Base-by-base conservation (phyloP, 2,797 vertebrate species). In the Triplophysa yarkandensis region DNA sequence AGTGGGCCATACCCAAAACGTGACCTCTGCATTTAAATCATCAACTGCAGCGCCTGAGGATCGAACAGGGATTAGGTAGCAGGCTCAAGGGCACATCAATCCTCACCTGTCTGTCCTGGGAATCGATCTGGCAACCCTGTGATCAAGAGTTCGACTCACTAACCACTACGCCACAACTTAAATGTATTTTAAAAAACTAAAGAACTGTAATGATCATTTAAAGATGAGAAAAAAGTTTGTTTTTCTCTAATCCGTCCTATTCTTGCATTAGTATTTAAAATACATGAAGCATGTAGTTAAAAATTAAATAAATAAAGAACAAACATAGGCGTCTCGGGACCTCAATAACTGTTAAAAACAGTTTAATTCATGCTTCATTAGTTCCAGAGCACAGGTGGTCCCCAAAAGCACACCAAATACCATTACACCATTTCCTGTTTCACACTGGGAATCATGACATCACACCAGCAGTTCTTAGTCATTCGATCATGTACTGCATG, bases 251-350 rank as follows among this genome's bases (percentile, higher is more conserved):
- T 67, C 36, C 21, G 50, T 19, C 32, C 43, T 54, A 60, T 17
- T 62, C 23, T 57, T 52, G 58, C 34, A 6, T 43, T 43, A 50
- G n/a, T 57, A 71, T 72, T 13, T 11, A 39, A 39, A 39, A 39
- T 39, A 39, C 44, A 62, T 34, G 21, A 62, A 55, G 0, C 14
- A 27, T 57, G 44, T 39, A 65, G 52, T 43, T 32, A 65, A 74
- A 44, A 50, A 65, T 55, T 16, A 52, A 52, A 71, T 28, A 13
- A 54, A 36, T 30, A 64, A 73, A 7, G 54, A 63, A 54, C 27
- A 64, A 34, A 73, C 52, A 43, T 30, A 30, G 60, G 60, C 55
- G 34, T 65, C 71, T 43, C 43, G 32, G 65, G 61, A 73, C 48
- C 36, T 11, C 36, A 39, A 39, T n/a, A n/a, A n/a, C n/a, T n/a